Evolutionary conservation across 2,113 vertebrate species (phyloP), one percentile per base, ranked within the genome.

Genomic region (Bubalus kerabau): DNA sequence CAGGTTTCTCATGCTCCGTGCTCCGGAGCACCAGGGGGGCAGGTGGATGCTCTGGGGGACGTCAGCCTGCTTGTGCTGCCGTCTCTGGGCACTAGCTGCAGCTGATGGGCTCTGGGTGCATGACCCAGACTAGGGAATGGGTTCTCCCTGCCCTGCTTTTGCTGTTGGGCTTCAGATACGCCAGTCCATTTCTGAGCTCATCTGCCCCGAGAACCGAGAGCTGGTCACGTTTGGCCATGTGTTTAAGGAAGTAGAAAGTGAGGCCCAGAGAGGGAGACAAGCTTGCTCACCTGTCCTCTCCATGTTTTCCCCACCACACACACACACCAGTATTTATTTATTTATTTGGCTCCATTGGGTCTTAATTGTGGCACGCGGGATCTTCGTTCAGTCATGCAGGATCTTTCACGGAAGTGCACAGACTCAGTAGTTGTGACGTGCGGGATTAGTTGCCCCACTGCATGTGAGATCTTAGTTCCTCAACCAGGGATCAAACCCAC

Each of bases 141-240:
- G 19, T 23, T 40, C 62, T 60, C 43, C 36, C 46, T 81, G 28
- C 17, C 10, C 11, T 32, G 23, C 74, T 54, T 83, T 43, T 85
- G 56, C 89, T 36, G 10, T 74, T 80, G 59, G 16, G 54, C 36
- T 81, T 90, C 57, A 91, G 74, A 96, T 88, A 74, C 8, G 7
- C n/a, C 43, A 13, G 26, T 40, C n/a, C 21, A 14, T 46, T 89
- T 40, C 95, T 82, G 43, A 43, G n/a, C 10, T 50, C 30, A 0
- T 82, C 62, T 81, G 67, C 62, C 40, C 84, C 21, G 43, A 43
- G n/a, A 48, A 17, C 52, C 12, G 1, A 32, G 12, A 62, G 46
- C 40, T 30, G 36, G 71, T 28, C 4, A 2, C 5, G 7, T 62
- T 14, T 50, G 50, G n/a, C 50, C 43, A 2, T 36, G 62, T 60